Percentiles rank a stretch among this genome's conserved stretches.
Evolutionary conservation across 2,888 invertebrate genomes (phyloP).

Genomic region (Frankliniella intonsa): DNA sequence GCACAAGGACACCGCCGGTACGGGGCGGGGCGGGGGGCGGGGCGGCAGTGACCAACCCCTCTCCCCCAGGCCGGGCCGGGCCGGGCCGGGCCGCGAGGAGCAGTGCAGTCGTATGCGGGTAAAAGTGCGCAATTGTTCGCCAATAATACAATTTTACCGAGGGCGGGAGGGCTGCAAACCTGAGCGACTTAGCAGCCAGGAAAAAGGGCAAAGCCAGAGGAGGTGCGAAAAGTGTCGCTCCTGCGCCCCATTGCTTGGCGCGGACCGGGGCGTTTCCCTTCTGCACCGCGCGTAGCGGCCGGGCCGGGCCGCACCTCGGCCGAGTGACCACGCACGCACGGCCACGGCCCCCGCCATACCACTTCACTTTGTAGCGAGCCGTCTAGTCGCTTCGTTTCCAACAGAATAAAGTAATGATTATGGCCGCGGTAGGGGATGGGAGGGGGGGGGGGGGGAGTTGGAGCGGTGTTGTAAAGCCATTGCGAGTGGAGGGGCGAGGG

Average conservation of each 20-base stretch:
- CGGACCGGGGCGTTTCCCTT: background rate
- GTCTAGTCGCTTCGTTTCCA: constrained; percentile 9
- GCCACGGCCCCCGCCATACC: background rate
- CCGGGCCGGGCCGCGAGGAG: too few relatives aligned
- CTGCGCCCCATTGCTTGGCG: background rate
- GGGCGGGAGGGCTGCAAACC: too few relatives aligned
- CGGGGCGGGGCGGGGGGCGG: background rate
- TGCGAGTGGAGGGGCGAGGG: background rate
- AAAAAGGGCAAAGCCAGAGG: background rate
- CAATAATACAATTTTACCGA: too few relatives aligned
- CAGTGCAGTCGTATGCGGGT: too few relatives aligned
- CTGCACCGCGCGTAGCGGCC: background rate
- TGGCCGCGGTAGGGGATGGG: background rate
- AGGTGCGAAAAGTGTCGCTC: background rate
- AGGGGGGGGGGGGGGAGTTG: background rate
- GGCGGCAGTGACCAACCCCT: background rate
- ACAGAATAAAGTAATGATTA: constrained; percentile 27
- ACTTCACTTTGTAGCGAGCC: constrained; percentile 22
- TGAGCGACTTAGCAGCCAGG: background rate
- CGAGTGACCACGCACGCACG: too few relatives aligned
- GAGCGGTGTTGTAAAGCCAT: constrained; percentile 4
- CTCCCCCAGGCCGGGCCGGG: background rate
- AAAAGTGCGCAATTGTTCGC: too few relatives aligned
- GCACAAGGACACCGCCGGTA: background rate
- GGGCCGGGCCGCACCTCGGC: background rate